Evolutionary conservation across 2,797 vertebrate species (phyloP).

Genomic region (Rallus crepitans): DNA sequence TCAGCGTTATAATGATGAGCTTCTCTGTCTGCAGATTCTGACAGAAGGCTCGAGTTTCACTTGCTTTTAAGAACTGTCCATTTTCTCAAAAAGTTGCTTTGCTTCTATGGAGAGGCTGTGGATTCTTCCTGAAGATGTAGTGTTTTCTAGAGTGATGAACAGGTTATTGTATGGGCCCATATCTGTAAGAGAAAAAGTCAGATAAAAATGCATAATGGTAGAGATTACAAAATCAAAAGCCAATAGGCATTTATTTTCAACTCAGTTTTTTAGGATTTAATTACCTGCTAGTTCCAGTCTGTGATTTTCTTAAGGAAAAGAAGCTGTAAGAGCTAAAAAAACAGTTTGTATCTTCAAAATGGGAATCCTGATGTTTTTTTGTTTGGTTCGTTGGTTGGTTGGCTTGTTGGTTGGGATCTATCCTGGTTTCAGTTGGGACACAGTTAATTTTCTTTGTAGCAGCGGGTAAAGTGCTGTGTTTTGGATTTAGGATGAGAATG

Average conservation of each 20-base stretch:
- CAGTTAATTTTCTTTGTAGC: too few species aligned
- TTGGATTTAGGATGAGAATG: too few species aligned
- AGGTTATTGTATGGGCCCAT: not conserved
- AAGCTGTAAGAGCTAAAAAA: not conserved
- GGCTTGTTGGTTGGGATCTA: not conserved
- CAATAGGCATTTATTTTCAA: not conserved
- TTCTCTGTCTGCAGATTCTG: not conserved
- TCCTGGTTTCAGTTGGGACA: too few species aligned
- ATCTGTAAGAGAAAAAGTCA: not conserved
- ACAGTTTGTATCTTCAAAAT: not conserved
- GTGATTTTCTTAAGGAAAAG: constrained; percentile 3
- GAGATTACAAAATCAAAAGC: not conserved
- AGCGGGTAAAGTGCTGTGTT: too few species aligned
- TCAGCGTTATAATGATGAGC: not conserved
- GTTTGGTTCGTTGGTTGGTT: too few species aligned
- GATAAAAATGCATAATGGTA: not conserved
- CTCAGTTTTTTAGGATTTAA: not conserved
- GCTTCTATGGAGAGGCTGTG: not conserved
- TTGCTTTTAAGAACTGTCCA: not conserved
- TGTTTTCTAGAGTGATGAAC: not conserved
- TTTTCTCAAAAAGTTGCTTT: not conserved
- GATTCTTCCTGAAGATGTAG: not conserved
- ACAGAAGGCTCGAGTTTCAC: not conserved
- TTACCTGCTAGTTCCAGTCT: not conserved
- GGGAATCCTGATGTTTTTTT: not conserved